A percentile compares a stretch with the other conserved stretches of the same genome.
phyloP scores from a whole-genome alignment of 92 coral and sea anemone genomes.

The Parazoanthus darwini region DNA sequence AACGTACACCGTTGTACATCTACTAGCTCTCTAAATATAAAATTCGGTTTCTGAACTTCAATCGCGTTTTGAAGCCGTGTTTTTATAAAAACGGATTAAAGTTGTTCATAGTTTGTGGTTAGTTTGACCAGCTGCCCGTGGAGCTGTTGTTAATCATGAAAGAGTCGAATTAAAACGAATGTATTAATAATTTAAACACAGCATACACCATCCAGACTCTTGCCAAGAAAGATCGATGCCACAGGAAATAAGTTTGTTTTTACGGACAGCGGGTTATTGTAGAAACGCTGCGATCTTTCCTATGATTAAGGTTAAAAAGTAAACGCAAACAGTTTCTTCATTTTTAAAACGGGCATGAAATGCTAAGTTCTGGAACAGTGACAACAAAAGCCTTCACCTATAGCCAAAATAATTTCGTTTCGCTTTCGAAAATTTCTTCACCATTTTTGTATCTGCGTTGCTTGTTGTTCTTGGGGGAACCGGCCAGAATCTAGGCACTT shows the following conservation, averaged over 20 bases:
- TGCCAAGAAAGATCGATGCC: slow-evolving; percentile 6
- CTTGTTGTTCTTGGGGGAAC: neutral
- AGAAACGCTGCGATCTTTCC: neutral
- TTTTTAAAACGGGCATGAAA: neutral
- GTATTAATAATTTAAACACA: slow-evolving; percentile 37
- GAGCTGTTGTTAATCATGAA: slow-evolving; percentile 36
- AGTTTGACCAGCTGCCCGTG: slow-evolving; percentile 38
- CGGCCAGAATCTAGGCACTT: too few relatives aligned
- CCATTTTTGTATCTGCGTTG: neutral
- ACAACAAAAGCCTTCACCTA: too few relatives aligned
- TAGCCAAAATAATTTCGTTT: too few relatives aligned
- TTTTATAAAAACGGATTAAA: slow-evolving; percentile 4
- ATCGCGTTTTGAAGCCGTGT: neutral
- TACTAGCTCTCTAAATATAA: neutral
- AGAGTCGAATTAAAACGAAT: slow-evolving; percentile 23
- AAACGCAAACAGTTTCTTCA: neutral
- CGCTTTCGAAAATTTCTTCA: too few relatives aligned
- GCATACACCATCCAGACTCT: slow-evolving; percentile 4
- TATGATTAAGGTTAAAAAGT: neutral
- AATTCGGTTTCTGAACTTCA: neutral
- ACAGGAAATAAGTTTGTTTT: slow-evolving; percentile 25
- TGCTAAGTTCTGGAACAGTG: too few relatives aligned
- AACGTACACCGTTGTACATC: neutral
- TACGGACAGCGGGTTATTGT: neutral
- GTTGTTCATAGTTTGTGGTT: slow-evolving; percentile 25